Conservation (phyloP, 2,888 invertebrate species). For the Tipula unca region DNA sequence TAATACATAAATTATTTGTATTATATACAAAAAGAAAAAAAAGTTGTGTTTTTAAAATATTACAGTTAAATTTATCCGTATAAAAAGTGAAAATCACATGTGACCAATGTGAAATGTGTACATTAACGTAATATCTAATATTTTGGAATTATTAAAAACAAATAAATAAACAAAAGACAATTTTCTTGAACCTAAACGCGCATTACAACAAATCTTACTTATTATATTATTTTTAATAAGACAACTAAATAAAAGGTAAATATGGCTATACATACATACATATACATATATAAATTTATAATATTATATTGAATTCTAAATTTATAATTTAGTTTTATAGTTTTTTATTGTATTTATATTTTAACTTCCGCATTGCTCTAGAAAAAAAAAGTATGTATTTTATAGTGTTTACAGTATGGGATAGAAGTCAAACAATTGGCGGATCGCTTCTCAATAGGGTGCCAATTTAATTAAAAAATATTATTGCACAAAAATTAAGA, state of each 20-base stretch:
- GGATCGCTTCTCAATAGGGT: neutral
- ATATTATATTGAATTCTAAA: neutral
- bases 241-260: conserved; percentile 1
- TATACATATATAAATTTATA: too few species aligned
- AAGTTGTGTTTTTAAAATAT: neutral
- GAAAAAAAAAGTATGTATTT: conserved; percentile 28
- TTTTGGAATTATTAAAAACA: neutral
- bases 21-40: neutral
- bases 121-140: neutral
- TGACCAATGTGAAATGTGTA: neutral
- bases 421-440: neutral
- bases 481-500: neutral
- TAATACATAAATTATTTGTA: too few species aligned
- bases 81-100: neutral
- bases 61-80: neutral
- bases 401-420: neutral
- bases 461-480: neutral
- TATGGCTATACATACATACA: neutral
- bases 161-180: neutral
- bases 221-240: conserved; percentile 1
- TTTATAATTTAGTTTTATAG: neutral
- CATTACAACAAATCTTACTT: neutral
- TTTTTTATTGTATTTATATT: conserved; percentile 23
- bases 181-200: neutral
- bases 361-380: conserved; percentile 44